phyloP scores from a whole-genome alignment of 2,797 vertebrate species.

The Epinephelus awoara region DNA sequence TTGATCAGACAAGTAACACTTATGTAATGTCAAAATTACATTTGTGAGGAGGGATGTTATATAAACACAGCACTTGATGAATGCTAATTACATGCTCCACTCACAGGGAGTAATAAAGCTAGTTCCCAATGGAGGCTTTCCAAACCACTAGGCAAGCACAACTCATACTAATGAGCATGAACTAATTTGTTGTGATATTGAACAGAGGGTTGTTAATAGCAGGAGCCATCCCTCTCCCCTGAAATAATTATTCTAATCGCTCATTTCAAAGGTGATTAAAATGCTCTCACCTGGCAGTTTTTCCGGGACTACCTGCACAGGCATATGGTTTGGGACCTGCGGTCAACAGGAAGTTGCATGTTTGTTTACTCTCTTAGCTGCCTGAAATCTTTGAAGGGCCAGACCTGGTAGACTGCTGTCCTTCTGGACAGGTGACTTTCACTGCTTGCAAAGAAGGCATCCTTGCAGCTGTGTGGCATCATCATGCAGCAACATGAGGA shows the following conservation, averaged over 20 bases:
- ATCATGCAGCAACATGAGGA: slow-evolving; percentile 9
- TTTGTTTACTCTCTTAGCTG: slow-evolving; percentile 65
- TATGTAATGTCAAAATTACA: slow-evolving; percentile 67
- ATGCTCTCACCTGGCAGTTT: slow-evolving; percentile 71
- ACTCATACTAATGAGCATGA: slow-evolving; percentile 80
- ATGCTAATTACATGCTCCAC: slow-evolving; percentile 81
- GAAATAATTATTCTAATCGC: slow-evolving; percentile 87
- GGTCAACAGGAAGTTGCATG: slow-evolving; percentile 59
- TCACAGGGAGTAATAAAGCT: slow-evolving; percentile 75
- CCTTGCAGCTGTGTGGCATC: not conserved
- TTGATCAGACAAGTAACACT: slow-evolving; percentile 41
- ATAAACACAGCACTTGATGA: slow-evolving; percentile 78
- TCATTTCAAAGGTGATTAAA: slow-evolving; percentile 85
- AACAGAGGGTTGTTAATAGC: slow-evolving; percentile 82
- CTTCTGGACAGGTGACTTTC: slow-evolving; percentile 14
- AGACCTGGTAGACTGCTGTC: slow-evolving; percentile 8
- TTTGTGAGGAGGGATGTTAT: slow-evolving; percentile 62
- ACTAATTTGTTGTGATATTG: slow-evolving; percentile 84
- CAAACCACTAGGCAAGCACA: slow-evolving; percentile 80
- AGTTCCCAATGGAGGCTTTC: slow-evolving; percentile 68
- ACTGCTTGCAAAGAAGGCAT: not conserved
- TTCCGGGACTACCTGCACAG: slow-evolving; percentile 57
- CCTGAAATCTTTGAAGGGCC: slow-evolving; percentile 24
- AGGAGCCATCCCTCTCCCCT: slow-evolving; percentile 78
- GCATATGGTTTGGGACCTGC: slow-evolving; percentile 73